Percentiles rank a stretch among this genome's conserved stretches.
Conservation (phyloP, 2,113 vertebrate genomes). For the Raja brachyura region DNA sequence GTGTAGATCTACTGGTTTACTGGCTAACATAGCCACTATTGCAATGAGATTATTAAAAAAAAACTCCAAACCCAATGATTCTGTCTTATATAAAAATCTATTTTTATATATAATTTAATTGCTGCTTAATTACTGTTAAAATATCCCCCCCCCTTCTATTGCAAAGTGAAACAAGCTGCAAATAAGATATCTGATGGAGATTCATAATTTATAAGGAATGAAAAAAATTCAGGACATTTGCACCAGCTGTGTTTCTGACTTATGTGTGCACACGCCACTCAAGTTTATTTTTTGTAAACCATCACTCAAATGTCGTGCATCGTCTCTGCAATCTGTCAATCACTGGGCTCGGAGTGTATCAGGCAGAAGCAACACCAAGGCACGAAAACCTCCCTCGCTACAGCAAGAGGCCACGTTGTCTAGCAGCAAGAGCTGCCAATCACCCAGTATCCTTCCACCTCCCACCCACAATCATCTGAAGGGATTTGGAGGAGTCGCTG, state of each 20-base stretch:
- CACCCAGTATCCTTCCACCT: neutral
- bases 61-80: neutral
- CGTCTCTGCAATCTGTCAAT: neutral
- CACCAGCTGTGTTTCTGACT: neutral
- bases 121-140: neutral
- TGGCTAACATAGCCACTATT: neutral
- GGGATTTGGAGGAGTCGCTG: no score
- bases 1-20: neutral
- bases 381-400: neutral
- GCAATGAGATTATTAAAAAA: neutral
- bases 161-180: neutral
- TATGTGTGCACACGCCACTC: neutral
- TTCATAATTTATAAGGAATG: neutral
- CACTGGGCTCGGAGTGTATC: neutral
- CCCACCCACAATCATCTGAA: neutral
- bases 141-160: neutral
- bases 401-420: neutral
- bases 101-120: neutral
- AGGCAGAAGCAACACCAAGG: neutral
- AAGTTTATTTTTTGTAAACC: neutral
- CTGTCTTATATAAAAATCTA: neutral
- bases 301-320: constrained; percentile 11
- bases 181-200: neutral
- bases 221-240: neutral
- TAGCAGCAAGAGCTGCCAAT: constrained; percentile 30